phyloP scores from a whole-genome alignment of 2,888 invertebrate genomes.

The Scaptomyza parva region DNA sequence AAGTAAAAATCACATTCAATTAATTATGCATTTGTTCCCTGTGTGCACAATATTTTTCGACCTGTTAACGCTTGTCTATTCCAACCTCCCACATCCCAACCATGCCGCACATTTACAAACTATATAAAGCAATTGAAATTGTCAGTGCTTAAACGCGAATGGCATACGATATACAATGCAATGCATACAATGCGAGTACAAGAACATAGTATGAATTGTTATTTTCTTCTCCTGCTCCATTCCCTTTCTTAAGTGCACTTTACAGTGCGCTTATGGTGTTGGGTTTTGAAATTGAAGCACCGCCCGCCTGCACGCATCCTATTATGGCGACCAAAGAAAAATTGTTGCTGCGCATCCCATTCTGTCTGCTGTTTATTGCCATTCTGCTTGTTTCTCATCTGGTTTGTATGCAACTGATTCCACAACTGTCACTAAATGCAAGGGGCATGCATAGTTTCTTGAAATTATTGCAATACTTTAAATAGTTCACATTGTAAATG shows the following conservation, averaged over 20 bases:
- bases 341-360: constrained; percentile 37
- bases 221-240: background rate
- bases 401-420: constrained; percentile 12
- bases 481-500: background rate
- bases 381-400: constrained; percentile 14
- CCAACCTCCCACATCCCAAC: background rate
- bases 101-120: constrained; percentile 39
- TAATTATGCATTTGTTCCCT: constrained; percentile 54
- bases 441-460: constrained; percentile 2
- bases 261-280: constrained; percentile 5
- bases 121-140: constrained; percentile 62
- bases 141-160: constrained; percentile 64
- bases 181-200: constrained; percentile 49
- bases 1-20: constrained; percentile 67
- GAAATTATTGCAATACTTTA: background rate
- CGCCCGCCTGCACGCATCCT: constrained; percentile 39
- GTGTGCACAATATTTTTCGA: constrained; percentile 24
- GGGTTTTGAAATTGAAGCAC: constrained; percentile 19
- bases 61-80: constrained; percentile 35
- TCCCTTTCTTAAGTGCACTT: constrained; percentile 27
- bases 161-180: constrained; percentile 54
- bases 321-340: constrained; percentile 45
- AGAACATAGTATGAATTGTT: background rate
- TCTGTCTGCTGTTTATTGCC: constrained; percentile 8
- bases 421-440: constrained; percentile 1